phyloP scores from a whole-genome alignment of 35 echinoderm and acorn worm species.

The Ophiothrix spiculata region DNA sequence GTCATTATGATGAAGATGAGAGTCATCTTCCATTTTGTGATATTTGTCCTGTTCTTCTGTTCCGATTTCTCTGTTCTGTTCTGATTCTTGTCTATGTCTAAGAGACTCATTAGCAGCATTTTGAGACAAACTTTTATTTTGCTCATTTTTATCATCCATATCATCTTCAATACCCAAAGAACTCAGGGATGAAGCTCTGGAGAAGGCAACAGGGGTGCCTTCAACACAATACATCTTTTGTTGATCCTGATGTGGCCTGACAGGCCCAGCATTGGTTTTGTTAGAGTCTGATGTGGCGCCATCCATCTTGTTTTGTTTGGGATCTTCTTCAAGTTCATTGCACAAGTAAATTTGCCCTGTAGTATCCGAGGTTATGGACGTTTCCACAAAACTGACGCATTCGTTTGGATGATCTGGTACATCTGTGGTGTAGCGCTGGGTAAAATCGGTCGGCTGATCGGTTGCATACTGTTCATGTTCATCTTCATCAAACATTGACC shows the following conservation, averaged over 20 bases:
- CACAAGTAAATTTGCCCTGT: slow-evolving; percentile 44
- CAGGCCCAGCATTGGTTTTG: neutral
- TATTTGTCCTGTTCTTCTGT: neutral
- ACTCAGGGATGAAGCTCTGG: slow-evolving; percentile 88
- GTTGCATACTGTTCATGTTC: slow-evolving; percentile 33
- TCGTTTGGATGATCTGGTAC: slow-evolving; percentile 44
- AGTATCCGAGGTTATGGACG: slow-evolving; percentile 42
- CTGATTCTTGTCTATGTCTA: too few species aligned
- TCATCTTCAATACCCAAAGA: slow-evolving; percentile 73
- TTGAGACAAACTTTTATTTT: slow-evolving; percentile 14
- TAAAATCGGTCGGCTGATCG: slow-evolving; percentile 74
- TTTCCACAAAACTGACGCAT: slow-evolving; percentile 60
- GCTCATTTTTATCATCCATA: slow-evolving; percentile 13
- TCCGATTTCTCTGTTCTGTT: neutral
- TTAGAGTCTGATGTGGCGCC: neutral
- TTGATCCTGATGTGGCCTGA: slow-evolving; percentile 70
- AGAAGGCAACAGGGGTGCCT: slow-evolving; percentile 85
- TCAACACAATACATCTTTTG: slow-evolving; percentile 91
- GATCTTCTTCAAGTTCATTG: slow-evolving; percentile 32
- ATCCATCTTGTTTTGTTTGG: neutral
- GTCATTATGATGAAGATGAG: neutral
- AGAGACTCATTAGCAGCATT: neutral
- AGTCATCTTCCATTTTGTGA: slow-evolving; percentile 7
- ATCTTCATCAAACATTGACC: slow-evolving; percentile 29
- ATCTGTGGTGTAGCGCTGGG: slow-evolving; percentile 70